Evolutionary conservation across 1,140 invertebrate genomes (phyloP).

Genomic region (Euura saliciscinereae): DNA sequence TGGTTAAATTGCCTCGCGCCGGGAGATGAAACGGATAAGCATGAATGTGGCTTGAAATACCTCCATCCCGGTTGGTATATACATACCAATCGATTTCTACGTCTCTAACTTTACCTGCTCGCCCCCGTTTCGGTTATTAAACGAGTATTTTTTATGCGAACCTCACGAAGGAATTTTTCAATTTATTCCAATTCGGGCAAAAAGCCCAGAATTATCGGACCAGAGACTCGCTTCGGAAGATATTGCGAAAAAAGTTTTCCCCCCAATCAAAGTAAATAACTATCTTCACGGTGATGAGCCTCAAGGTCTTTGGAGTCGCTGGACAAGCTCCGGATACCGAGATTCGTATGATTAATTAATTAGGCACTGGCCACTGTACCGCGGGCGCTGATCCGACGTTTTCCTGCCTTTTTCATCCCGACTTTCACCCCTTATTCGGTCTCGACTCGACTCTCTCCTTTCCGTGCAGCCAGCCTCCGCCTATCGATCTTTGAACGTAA

Average conservation of each 20-base stretch:
- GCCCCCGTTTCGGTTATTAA: not conserved
- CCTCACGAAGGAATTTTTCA: not conserved
- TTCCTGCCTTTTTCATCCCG: not conserved
- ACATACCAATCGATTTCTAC: not conserved
- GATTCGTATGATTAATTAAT: conserved; percentile 13
- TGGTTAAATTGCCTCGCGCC: not conserved
- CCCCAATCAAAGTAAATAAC: too few relatives aligned
- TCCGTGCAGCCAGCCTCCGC: not conserved
- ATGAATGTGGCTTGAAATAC: not conserved
- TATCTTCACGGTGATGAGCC: not conserved
- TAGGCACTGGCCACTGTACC: not conserved
- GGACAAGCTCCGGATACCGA: not conserved
- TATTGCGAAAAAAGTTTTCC: too few relatives aligned
- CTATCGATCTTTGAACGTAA: conserved; percentile 14
- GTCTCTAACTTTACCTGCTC: not conserved
- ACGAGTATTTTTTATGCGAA: too few relatives aligned
- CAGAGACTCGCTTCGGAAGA: too few relatives aligned
- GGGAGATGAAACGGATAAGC: not conserved
- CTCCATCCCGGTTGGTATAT: not conserved
- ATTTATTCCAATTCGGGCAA: not conserved
- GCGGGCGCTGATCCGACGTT: conserved; percentile 1
- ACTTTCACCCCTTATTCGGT: not conserved
- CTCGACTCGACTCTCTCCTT: not conserved
- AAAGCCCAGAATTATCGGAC: too few relatives aligned
- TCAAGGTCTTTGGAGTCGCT: not conserved